Evolutionary conservation across 2,888 invertebrate genomes (phyloP).

Genomic region (Eilema caniola): DNA sequence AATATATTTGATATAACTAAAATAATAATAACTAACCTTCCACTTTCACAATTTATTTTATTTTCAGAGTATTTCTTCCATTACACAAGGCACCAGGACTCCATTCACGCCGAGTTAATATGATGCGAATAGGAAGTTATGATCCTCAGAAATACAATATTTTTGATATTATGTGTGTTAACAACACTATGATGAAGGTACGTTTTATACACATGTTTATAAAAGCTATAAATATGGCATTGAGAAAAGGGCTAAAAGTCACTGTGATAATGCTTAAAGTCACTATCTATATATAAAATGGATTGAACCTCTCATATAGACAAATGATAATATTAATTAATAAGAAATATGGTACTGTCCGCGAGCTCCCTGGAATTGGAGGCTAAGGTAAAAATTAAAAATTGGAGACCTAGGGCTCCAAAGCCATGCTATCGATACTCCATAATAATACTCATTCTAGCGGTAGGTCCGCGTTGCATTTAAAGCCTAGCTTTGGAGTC

Average conservation of each 20-base stretch:
- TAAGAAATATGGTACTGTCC: neutral
- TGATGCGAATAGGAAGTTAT: conserved; percentile 83
- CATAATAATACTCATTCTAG: too few relatives aligned
- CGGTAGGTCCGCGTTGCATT: too few relatives aligned
- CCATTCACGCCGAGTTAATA: conserved; percentile 75
- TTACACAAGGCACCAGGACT: conserved; percentile 58
- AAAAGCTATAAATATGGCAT: too few relatives aligned
- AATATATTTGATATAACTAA: neutral
- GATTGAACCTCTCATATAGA: too few relatives aligned
- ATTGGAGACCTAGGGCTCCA: too few relatives aligned
- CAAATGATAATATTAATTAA: neutral
- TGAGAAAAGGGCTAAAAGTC: neutral
- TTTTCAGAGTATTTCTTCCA: conserved; percentile 56
- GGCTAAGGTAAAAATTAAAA: too few relatives aligned
- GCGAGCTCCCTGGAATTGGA: neutral
- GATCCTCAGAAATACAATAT: conserved; percentile 74
- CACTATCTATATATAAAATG: too few relatives aligned
- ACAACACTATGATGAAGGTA: conserved; percentile 63
- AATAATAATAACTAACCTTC: neutral
- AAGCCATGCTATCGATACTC: too few relatives aligned
- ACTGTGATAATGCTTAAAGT: neutral
- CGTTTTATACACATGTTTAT: neutral
- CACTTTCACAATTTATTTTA: conserved; percentile 23
- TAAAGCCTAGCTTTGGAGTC: too few relatives aligned
- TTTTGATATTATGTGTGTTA: conserved; percentile 61